Evolutionary conservation across 1,140 invertebrate species (phyloP).

Genomic region (Contarinia nasturtii): DNA sequence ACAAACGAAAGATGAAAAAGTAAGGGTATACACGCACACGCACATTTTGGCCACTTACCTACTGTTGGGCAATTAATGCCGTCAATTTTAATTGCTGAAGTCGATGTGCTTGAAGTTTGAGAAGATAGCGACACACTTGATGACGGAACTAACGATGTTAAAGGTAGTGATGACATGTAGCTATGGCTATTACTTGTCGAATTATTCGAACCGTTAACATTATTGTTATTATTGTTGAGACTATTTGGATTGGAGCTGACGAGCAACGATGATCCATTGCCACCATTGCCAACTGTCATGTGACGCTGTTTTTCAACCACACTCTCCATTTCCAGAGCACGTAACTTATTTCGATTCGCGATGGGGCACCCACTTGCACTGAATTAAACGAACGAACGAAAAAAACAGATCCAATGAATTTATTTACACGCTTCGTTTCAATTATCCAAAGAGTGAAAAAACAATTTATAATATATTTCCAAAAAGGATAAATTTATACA

Average conservation of each 20-base stretch:
- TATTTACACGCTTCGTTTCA: neutral
- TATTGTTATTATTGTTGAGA: neutral
- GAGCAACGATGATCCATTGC: no score
- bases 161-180: no score
- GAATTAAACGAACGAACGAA: neutral
- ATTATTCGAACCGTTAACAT: neutral
- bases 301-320: slow-evolving; percentile 62
- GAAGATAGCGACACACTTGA: no score
- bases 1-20: no score
- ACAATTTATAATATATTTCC: no score
- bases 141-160: no score
- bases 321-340: slow-evolving; percentile 66
- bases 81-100: slow-evolving; percentile 59
- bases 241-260: slow-evolving; percentile 32
- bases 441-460: no score
- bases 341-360: slow-evolving; percentile 79
- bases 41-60: neutral
- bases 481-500: no score
- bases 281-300: slow-evolving; percentile 37
- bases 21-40: no score
- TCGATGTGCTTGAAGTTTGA: no score
- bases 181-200: no score
- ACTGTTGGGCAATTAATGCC: slow-evolving; percentile 61
- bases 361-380: slow-evolving; percentile 85
- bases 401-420: neutral